Base-by-base conservation (phyloP, 2,888 invertebrate species). In the Liopterus haemorrhoidalis region DNA sequence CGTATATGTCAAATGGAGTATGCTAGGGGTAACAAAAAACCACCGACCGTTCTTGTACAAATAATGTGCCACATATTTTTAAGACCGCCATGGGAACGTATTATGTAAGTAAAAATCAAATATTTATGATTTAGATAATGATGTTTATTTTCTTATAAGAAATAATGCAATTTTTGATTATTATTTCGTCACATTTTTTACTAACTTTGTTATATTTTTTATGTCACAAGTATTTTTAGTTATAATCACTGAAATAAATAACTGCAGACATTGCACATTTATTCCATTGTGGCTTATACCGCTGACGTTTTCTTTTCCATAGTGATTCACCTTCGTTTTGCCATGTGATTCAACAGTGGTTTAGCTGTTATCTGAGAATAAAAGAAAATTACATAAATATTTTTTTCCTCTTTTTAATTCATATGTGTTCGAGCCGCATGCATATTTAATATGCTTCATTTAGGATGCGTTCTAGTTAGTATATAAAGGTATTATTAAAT, bases 71-170 rank as follows among this genome's bases (percentile, higher is more conserved):
- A 83, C 61, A 79, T 85, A 55, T 71, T 86, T 38, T 68, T 85
- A 30, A 70, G 85, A 49, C 85, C 85, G 14, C 82, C 82, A 4
- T 85, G 84, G 85, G 82, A 83, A 60, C 72, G 78, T 57, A 83
- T 85, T 52, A 77, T 82, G 82, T 83, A 71, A 75, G 77, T 70
- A 15, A 32, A 11, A 11, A 14, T 20, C 18, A 19, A 9, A 15
- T 4, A 15, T 30, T 5, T 32, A 1, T 31, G 33, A 47, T 11
- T 31, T 15, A 19, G 46, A 24, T 37, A n/a, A n/a, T n/a, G n/a
- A n/a, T n/a, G n/a, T 24, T 47, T 40, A 49, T 31, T 12, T 16
- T 9, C 31, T 32, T 36, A 9, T 11, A 37, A 28, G 9, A n/a
- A 12, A 14, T 27, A 15, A 18, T 25, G 12, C 20, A 5, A 35